Evolutionary conservation across 2,113 vertebrate species (phyloP).

Genomic region (Ornithorhynchus anatinus): DNA sequence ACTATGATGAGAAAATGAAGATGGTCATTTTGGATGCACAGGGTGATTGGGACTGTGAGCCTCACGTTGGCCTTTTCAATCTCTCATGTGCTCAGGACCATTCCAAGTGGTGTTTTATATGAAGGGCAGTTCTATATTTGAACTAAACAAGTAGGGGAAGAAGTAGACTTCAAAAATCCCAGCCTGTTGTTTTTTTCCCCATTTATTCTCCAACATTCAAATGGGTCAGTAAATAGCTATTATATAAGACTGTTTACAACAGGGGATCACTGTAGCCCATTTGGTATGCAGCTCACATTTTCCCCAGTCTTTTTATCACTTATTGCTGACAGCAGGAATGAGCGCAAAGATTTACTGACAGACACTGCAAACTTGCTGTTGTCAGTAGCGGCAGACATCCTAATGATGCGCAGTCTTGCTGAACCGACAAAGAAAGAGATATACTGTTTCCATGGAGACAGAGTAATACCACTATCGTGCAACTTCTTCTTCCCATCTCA

Average conservation of each 20-base stretch:
- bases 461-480: constrained; percentile 23
- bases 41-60: no score
- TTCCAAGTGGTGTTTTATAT: no score
- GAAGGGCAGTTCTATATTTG: no score
- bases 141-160: no score
- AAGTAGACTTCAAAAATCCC: no score
- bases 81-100: no score
- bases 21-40: no score
- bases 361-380: constrained; percentile 46
- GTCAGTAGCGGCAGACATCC: constrained; percentile 39
- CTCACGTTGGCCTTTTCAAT: no score
- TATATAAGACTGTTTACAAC: constrained; percentile 41
- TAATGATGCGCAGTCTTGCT: constrained; percentile 33
- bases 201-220: constrained; percentile 55
- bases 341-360: constrained; percentile 47
- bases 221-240: constrained; percentile 39
- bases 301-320: constrained; percentile 35
- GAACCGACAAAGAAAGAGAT: constrained; percentile 17
- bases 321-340: constrained; percentile 49
- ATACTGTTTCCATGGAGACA: constrained; percentile 58
- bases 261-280: neutral
- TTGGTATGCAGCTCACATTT: constrained; percentile 34
- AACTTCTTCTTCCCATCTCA: constrained; percentile 21
- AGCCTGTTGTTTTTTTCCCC: constrained; percentile 22
- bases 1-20: no score